A percentile compares a stretch with the other conserved stretches of the same genome.
Evolutionary conservation across 1,140 invertebrate genomes (phyloP).

Genomic region (Cherax quadricarinatus): DNA sequence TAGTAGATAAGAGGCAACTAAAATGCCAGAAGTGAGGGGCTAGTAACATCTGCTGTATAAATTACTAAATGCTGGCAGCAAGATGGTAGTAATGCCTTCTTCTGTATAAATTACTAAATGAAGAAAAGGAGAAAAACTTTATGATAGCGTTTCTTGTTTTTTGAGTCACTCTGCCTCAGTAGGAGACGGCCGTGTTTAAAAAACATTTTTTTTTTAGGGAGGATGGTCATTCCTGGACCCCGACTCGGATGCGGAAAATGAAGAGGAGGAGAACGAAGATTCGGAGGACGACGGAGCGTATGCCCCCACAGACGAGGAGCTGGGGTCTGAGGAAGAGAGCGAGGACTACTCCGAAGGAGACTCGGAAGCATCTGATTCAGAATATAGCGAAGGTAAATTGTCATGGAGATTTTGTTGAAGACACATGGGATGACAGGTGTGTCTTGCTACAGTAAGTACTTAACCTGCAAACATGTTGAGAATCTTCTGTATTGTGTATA

Average conservation of each 20-base stretch:
- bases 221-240: slow-evolving; percentile 99
- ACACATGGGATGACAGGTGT: neutral
- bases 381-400: slow-evolving; percentile 65
- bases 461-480: neutral
- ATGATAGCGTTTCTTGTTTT: too few species aligned
- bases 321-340: slow-evolving; percentile 72
- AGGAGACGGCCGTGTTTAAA: too few species aligned
- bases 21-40: too few species aligned
- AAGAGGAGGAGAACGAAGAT: slow-evolving; percentile 78
- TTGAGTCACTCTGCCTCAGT: too few species aligned
- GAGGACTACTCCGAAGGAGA: slow-evolving; percentile 72
- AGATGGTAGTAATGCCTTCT: too few species aligned
- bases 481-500: too few species aligned
- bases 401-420: neutral
- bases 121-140: too few species aligned
- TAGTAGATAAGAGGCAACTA: too few species aligned
- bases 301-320: slow-evolving; percentile 70
- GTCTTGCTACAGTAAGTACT: neutral
- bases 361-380: slow-evolving; percentile 68
- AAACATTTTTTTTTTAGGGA: slow-evolving; percentile 79
- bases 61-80: too few species aligned
- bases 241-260: slow-evolving; percentile 88
- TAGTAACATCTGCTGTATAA: too few species aligned
- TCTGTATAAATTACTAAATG: too few species aligned
- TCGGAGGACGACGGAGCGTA: slow-evolving; percentile 81